Evolutionary conservation across 2,888 invertebrate species (phyloP), one percentile per base, ranked within the genome.

Genomic region (Agrochola litura): DNA sequence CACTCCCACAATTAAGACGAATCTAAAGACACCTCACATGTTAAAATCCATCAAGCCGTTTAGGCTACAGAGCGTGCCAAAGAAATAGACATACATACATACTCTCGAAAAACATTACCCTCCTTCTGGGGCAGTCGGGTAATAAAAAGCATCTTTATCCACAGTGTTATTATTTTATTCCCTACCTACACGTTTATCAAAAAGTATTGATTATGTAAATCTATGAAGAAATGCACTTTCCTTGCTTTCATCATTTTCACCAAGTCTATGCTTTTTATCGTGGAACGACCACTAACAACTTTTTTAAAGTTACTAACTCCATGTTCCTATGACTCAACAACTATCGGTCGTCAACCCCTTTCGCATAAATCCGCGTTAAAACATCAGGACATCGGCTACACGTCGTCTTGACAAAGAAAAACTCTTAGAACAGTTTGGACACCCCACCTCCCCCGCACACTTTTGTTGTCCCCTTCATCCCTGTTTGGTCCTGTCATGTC

Each of bases 401-500:
- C 87, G 89, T 88, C 78, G 80, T 64, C 81, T 76, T 81, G 77
- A 91, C 89, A 89, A 88, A 90, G 90, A 85, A 91, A 89, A 86
- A 90, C 90, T 90, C 88, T 90, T 88, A 89, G 81, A 79, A 82
- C 84, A 81, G 83, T 88, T 88, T 77, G 76, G 81, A 68, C 60
- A 46, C 65, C 76, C 70, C 19, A 9, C 60, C 58, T 14, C 60
- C 56, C 60, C 61, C 37, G 22, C 65, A 58, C 73, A 5, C 58
- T 61, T n/a, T 22, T 61, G 43, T 52, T 30, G 8, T 68, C n/a
- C 37, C 43, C 58, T 70, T 63, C 41, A 54, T 60, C 67, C 72
- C 37, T n/a, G 60, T 72, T 64, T 77, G 79, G 58, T 37, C 49
- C 56, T 85, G 85, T 81, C 87, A 84, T 81, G 66, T 75, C 77